phyloP scores from a whole-genome alignment of 2,113 vertebrate species.

The Cygnus buccinator region DNA sequence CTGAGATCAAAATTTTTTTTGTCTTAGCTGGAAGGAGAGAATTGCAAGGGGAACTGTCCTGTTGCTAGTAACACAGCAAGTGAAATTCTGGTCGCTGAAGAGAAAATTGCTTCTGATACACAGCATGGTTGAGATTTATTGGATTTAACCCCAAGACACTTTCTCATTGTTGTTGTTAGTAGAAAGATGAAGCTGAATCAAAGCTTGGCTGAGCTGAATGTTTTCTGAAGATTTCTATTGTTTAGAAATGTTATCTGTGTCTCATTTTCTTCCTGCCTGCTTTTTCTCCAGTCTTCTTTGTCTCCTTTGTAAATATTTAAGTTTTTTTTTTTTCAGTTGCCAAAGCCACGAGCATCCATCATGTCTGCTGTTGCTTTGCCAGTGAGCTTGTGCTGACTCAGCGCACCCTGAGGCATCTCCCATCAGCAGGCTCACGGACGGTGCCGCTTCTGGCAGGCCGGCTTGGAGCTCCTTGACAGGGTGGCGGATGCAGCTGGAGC shows the following conservation, averaged over 20 bases:
- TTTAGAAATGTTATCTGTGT: neutral
- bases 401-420: neutral
- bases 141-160: neutral
- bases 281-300: neutral
- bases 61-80: neutral
- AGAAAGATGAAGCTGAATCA: neutral
- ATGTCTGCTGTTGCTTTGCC: neutral
- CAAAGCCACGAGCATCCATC: neutral
- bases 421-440: fast-evolving
- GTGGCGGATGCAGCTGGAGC: neutral
- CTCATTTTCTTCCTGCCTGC: neutral
- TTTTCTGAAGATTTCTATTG: neutral
- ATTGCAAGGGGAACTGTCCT: neutral
- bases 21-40: neutral
- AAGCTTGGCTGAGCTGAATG: neutral
- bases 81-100: neutral
- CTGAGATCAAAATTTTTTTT: neutral
- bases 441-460: neutral
- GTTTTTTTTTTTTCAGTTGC: neutral
- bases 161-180: neutral
- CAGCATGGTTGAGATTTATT: neutral
- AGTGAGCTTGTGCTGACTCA: neutral
- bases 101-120: neutral
- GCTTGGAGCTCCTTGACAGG: neutral
- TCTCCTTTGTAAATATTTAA: neutral